Evolutionary conservation across 1,140 invertebrate species (phyloP).

Genomic region (Orius insidiosus): DNA sequence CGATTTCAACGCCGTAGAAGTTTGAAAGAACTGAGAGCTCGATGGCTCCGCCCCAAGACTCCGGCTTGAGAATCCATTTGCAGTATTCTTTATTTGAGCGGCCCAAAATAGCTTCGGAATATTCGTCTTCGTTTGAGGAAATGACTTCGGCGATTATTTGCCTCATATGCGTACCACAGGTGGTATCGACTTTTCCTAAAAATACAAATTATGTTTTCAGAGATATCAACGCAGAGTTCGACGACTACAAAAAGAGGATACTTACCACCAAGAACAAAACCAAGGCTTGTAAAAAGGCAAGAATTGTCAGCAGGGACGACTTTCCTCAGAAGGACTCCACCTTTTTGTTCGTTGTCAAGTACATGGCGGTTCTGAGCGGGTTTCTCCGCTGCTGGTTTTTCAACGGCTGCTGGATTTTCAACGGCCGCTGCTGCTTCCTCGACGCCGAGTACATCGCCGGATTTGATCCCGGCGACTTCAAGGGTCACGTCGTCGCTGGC

Average conservation of each 20-base stretch:
- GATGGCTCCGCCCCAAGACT: slow-evolving; percentile 90
- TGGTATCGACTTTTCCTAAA: slow-evolving; percentile 54
- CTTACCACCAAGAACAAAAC: slow-evolving; percentile 38
- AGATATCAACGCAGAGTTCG: not conserved
- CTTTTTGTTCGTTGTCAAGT: slow-evolving; percentile 10
- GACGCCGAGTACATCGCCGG: too few species aligned
- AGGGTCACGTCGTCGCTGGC: too few species aligned
- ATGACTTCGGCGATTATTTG: slow-evolving; percentile 75
- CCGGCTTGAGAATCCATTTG: slow-evolving; percentile 63
- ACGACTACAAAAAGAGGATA: not conserved
- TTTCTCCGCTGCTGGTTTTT: too few species aligned
- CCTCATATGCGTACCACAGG: slow-evolving; percentile 52
- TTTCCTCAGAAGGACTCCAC: slow-evolving; percentile 71
- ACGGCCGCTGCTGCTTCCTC: too few species aligned
- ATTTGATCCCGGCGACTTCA: too few species aligned
- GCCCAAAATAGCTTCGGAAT: slow-evolving; percentile 73
- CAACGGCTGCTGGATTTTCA: too few species aligned
- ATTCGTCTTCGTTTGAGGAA: slow-evolving; percentile 51
- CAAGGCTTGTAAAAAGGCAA: slow-evolving; percentile 83
- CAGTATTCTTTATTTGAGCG: slow-evolving; percentile 74
- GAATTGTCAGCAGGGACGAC: slow-evolving; percentile 90
- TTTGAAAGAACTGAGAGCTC: slow-evolving; percentile 78
- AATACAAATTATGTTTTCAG: slow-evolving; percentile 5
- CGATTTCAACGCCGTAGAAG: slow-evolving; percentile 82
- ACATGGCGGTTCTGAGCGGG: too few species aligned